Conservation (phyloP, 2,113 vertebrate genomes). For the Cryptoleucopteryx plumbea region DNA sequence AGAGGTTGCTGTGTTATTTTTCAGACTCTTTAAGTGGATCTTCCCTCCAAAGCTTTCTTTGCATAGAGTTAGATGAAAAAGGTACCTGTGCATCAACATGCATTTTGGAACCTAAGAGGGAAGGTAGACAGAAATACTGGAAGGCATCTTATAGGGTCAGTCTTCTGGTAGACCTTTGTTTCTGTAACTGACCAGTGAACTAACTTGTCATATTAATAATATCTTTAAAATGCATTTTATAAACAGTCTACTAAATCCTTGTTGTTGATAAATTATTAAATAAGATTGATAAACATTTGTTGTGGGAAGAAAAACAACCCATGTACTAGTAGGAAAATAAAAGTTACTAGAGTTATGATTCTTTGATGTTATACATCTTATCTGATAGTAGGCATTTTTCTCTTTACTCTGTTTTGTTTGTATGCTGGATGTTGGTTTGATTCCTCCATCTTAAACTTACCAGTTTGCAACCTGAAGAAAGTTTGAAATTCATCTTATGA, state of each 20-base stretch:
- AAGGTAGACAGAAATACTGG: background rate
- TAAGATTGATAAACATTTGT: background rate
- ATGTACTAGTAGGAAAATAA: background rate
- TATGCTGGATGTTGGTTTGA: background rate
- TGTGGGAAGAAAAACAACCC: rapidly evolving
- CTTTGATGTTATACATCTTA: background rate
- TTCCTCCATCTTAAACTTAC: background rate
- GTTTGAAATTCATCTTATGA: background rate
- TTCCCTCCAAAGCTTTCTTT: background rate
- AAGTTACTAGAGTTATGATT: background rate
- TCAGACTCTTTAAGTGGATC: background rate
- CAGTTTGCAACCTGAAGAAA: background rate
- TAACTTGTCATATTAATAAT: background rate
- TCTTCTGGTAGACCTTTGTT: background rate
- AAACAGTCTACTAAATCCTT: background rate
- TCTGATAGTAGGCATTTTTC: background rate
- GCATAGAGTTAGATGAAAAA: background rate
- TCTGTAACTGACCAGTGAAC: background rate
- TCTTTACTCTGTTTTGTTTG: background rate
- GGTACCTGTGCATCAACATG: background rate
- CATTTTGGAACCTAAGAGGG: background rate
- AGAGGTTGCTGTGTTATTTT: background rate
- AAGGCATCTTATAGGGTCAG: rapidly evolving
- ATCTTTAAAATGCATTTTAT: background rate
- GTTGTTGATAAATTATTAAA: background rate